These are phyloP conservation scores for Drosophila pseudoobscura DNA, from an alignment of 1,140 invertebrate species.

Conservation along the genomic window DNA sequence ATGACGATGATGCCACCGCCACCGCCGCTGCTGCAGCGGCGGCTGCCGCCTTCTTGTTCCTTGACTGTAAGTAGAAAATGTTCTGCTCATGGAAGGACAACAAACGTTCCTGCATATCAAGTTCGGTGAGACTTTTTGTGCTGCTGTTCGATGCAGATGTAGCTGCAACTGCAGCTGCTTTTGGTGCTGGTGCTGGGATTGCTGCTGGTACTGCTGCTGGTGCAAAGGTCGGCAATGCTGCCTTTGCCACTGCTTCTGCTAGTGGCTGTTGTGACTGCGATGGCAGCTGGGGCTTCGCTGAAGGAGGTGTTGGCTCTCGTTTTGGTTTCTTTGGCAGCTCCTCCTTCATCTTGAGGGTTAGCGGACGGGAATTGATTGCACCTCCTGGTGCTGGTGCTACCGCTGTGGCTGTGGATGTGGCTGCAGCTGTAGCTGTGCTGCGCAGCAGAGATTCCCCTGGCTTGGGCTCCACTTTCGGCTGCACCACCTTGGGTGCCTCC, in stretches of 20 bases:
- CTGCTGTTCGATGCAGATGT: not conserved
- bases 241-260: no score
- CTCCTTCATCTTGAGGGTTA: constrained; percentile 47
- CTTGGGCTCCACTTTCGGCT: constrained; percentile 48
- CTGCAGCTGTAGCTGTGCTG: constrained; percentile 30
- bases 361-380: constrained; percentile 28
- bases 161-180: not conserved
- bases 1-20: constrained; percentile 8
- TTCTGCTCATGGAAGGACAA: constrained; percentile 86
- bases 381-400: constrained; percentile 8
- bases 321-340: constrained; percentile 61
- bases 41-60: constrained; percentile 84
- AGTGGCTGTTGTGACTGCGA: no score
- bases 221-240: no score
- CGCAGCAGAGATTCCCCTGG: constrained; percentile 66
- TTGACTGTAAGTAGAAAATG: constrained; percentile 85
- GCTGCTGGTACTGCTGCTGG: not conserved
- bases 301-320: constrained; percentile 21
- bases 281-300: not conserved
- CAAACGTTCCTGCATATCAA: constrained; percentile 86
- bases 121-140: constrained; percentile 82
- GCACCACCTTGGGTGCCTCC: constrained; percentile 20
- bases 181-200: not conserved
- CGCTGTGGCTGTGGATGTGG: constrained; percentile 1
- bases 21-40: not conserved